Percentiles rank a stretch among this genome's conserved stretches.
phyloP scores from a whole-genome alignment of 2,888 invertebrate species.

The Gasteruption jaculator region DNA sequence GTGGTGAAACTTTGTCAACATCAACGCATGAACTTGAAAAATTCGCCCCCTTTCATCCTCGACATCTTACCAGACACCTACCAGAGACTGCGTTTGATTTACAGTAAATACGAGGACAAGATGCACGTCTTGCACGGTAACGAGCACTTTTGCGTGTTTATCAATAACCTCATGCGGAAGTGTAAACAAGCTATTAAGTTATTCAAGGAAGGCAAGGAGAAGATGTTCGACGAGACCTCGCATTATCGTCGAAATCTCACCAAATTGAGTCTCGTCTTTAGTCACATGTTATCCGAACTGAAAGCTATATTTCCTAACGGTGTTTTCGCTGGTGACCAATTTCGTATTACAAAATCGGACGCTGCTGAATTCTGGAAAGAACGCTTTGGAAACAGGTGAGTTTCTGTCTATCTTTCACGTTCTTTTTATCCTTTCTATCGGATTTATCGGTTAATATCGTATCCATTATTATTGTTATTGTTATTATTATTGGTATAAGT shows the following conservation, averaged over 20 bases:
- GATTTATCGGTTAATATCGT: too few species aligned
- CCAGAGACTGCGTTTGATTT: slow-evolving; percentile 91
- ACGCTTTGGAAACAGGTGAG: slow-evolving; percentile 92
- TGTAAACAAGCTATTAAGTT: slow-evolving; percentile 98
- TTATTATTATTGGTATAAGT: too few species aligned
- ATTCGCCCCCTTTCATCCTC: slow-evolving; percentile 98
- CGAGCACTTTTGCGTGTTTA: slow-evolving; percentile 96
- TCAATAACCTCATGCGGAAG: slow-evolving; percentile 95
- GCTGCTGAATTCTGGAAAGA: slow-evolving; percentile 98
- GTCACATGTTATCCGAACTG: slow-evolving; percentile 98
- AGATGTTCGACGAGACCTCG: slow-evolving; percentile 96
- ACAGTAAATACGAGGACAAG: slow-evolving; percentile 94
- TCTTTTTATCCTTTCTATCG: too few species aligned
- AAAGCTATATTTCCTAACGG: slow-evolving; percentile 98
- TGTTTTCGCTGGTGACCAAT: slow-evolving; percentile 93
- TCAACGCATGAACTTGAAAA: slow-evolving; percentile 97
- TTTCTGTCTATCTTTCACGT: slow-evolving; percentile 1
- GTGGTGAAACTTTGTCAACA: slow-evolving; percentile 98
- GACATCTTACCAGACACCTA: slow-evolving; percentile 99
- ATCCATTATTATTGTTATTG: too few species aligned
- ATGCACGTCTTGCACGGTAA: slow-evolving; percentile 88
- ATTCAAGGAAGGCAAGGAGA: slow-evolving; percentile 97
- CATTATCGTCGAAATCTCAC: slow-evolving; percentile 93
- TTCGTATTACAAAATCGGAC: slow-evolving; percentile 98
- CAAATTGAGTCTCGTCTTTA: slow-evolving; percentile 96